These are phyloP conservation scores for Malthinus flaveolus DNA, from an alignment of 2,888 invertebrate species.

Conservation along the genomic window DNA sequence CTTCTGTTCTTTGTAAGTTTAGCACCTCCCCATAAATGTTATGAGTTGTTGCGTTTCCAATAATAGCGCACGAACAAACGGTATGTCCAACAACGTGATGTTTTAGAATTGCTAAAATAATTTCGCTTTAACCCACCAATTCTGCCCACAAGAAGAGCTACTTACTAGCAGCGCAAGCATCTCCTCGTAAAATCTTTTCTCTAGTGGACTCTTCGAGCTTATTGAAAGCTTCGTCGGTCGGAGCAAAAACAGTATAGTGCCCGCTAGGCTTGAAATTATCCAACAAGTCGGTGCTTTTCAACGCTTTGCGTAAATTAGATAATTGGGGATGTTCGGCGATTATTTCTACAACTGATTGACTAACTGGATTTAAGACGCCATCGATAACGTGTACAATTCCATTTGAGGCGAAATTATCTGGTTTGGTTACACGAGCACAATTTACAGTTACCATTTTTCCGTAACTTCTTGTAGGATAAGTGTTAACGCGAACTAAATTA, in stretches of 20 bases:
- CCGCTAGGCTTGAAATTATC: slow-evolving; percentile 58
- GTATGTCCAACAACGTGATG: slow-evolving; percentile 70
- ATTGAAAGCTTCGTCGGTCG: slow-evolving; percentile 68
- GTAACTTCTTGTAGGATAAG: slow-evolving; percentile 57
- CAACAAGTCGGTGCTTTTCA: slow-evolving; percentile 62
- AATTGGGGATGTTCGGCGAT: slow-evolving; percentile 63
- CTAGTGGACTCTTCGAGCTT: slow-evolving; percentile 59
- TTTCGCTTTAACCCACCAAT: slow-evolving; percentile 14
- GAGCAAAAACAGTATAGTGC: slow-evolving; percentile 68
- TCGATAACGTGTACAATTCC: slow-evolving; percentile 69
- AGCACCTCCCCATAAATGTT: slow-evolving; percentile 58
- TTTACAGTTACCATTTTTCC: slow-evolving; percentile 65
- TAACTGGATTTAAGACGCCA: slow-evolving; percentile 62
- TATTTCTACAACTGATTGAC: slow-evolving; percentile 60
- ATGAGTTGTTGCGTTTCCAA: slow-evolving; percentile 57
- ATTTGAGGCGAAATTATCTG: slow-evolving; percentile 66
- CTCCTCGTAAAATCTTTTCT: slow-evolving; percentile 60
- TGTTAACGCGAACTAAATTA: slow-evolving; percentile 61
- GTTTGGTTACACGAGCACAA: slow-evolving; percentile 64
- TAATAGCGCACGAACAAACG: slow-evolving; percentile 66
- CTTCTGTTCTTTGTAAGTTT: slow-evolving; percentile 56
- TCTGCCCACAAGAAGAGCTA: neutral
- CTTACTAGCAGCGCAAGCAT: slow-evolving; percentile 62
- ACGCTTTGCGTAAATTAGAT: slow-evolving; percentile 60
- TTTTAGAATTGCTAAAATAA: slow-evolving; percentile 62